A percentile compares a stretch with the other conserved stretches of the same genome.
These are phyloP conservation scores for Philypnodon macrostomus DNA, from an alignment of 2,797 vertebrate species.

Conservation along the genomic window DNA sequence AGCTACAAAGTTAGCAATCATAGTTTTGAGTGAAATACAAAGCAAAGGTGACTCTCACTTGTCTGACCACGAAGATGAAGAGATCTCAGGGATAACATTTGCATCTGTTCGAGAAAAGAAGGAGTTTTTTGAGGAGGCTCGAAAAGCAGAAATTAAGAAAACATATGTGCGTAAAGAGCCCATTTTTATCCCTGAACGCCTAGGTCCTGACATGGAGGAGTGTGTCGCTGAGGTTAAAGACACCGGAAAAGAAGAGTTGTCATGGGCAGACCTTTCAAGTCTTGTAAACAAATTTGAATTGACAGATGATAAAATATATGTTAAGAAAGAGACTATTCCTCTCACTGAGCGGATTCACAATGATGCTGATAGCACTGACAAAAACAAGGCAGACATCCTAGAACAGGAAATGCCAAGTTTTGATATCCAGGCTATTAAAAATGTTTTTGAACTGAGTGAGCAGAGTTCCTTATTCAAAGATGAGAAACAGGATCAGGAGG, in stretches of 20 bases:
- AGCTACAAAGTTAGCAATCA: conserved; percentile 14
- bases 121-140: conserved; percentile 75
- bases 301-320: conserved; percentile 58
- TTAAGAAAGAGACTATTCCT: conserved; percentile 60
- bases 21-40: conserved; percentile 31
- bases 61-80: conserved; percentile 39
- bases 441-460: conserved; percentile 80
- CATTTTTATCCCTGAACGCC: conserved; percentile 63
- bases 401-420: conserved; percentile 73
- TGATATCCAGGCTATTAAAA: conserved; percentile 79
- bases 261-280: conserved; percentile 60
- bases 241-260: conserved; percentile 67
- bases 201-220: conserved; percentile 69
- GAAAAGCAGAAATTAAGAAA: conserved; percentile 73
- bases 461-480: conserved; percentile 66
- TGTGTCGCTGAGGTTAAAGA: conserved; percentile 55
- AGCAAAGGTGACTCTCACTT: conserved; percentile 21
- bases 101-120: conserved; percentile 73
- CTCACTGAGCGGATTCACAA: conserved; percentile 54
- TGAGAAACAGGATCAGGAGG: conserved; percentile 68
- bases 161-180: conserved; percentile 69
- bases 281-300: conserved; percentile 74
- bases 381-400: conserved; percentile 51
- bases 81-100: conserved; percentile 61
- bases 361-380: conserved; percentile 55